Percentiles rank a stretch among this genome's conserved stretches.
phyloP scores from a whole-genome alignment of 2,113 vertebrate genomes.

The Amphiprion ocellaris region DNA sequence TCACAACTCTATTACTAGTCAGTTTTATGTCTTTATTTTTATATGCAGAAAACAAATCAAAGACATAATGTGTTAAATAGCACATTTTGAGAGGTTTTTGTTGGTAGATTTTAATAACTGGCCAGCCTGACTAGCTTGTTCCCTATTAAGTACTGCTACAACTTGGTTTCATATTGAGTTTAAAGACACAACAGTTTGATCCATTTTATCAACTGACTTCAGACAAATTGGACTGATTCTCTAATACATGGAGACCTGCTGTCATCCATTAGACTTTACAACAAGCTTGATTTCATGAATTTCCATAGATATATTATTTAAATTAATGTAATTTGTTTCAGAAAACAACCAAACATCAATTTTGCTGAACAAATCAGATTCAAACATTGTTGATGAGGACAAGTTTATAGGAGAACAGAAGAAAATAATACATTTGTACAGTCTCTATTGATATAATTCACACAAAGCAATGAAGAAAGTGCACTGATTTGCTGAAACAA shows the following conservation, averaged over 20 bases:
- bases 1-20: too few species aligned
- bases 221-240: background rate
- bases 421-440: slow-evolving; percentile 11
- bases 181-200: background rate
- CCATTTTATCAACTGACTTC: background rate
- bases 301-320: background rate
- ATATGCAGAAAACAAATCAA: too few species aligned
- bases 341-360: slow-evolving; percentile 21
- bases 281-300: background rate
- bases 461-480: slow-evolving; percentile 1
- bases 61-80: too few species aligned
- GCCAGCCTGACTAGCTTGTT: background rate
- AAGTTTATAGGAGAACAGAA: background rate
- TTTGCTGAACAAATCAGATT: slow-evolving; percentile 10
- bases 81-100: background rate
- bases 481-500: slow-evolving; percentile 8
- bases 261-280: slow-evolving; percentile 2
- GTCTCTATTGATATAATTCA: slow-evolving; percentile 11
- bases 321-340: slow-evolving; percentile 21
- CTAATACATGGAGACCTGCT: background rate
- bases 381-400: slow-evolving; percentile 21
- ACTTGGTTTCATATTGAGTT: too few species aligned
- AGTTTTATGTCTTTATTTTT: too few species aligned
- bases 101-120: background rate
- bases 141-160: background rate